phyloP scores from a whole-genome alignment of 2,113 vertebrate genomes.

The Rhinolophus sinicus region DNA sequence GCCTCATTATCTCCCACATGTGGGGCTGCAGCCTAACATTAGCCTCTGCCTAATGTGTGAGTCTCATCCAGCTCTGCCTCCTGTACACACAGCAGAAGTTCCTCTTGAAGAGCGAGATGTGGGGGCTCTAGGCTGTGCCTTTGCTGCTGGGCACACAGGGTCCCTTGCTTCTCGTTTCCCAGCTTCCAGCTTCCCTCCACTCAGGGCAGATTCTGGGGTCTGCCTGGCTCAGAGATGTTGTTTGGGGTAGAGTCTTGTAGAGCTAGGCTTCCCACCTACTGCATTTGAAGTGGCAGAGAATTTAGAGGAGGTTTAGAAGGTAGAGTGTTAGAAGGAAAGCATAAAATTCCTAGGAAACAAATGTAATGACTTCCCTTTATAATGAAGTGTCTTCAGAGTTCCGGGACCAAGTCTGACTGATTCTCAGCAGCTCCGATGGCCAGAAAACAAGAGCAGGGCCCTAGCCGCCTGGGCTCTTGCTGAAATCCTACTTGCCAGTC shows the following conservation, averaged over 20 bases:
- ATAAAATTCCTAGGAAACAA: neutral
- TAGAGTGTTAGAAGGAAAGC: slow-evolving; percentile 25
- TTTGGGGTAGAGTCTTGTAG: neutral
- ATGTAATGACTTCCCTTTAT: neutral
- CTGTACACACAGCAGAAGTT: neutral
- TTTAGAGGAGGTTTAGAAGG: slow-evolving; percentile 11
- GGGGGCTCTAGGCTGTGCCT: neutral
- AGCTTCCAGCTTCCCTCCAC: neutral
- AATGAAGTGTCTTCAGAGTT: neutral
- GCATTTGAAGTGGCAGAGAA: neutral
- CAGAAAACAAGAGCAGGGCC: neutral
- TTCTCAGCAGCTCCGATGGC: neutral
- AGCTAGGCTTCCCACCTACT: neutral
- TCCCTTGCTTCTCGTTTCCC: neutral
- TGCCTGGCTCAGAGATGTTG: neutral
- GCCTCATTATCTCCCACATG: no score
- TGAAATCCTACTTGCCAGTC: neutral
- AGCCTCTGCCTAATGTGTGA: neutral
- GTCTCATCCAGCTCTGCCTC: neutral
- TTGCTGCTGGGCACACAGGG: neutral
- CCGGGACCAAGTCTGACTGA: neutral
- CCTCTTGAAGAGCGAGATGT: neutral
- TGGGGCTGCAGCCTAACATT: neutral
- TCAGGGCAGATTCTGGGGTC: neutral
- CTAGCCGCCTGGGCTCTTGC: neutral